Evolutionary conservation across 2,888 invertebrate genomes (phyloP).

Genomic region (Drosophila stalkeri): DNA sequence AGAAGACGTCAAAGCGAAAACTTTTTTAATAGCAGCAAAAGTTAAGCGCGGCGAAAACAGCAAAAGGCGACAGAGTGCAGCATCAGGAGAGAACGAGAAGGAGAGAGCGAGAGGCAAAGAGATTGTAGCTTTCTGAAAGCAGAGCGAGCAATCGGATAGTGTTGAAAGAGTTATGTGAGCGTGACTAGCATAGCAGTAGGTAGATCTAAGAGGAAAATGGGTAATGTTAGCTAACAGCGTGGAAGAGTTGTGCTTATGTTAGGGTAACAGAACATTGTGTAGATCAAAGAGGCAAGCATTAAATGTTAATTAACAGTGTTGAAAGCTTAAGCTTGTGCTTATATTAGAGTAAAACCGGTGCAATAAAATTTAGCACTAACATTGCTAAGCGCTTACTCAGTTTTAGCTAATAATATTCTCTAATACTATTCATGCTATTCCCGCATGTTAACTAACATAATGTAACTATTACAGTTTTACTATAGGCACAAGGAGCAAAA

Average conservation of each 20-base stretch:
- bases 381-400: background rate
- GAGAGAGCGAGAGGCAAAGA: background rate
- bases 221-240: background rate
- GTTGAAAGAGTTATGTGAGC: background rate
- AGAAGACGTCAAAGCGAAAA: conserved; percentile 5
- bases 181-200: too few relatives aligned
- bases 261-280: background rate
- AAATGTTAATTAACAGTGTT: background rate
- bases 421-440: background rate
- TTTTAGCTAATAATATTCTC: background rate
- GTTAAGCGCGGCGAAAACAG: background rate
- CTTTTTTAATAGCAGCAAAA: conserved; percentile 16
- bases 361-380: too few relatives aligned
- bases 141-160: background rate
- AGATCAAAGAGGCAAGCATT: background rate
- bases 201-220: background rate
- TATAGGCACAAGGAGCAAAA: conserved; percentile 3
- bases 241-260: background rate
- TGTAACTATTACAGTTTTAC: conserved; percentile 4
- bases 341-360: too few relatives aligned
- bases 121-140: too few relatives aligned
- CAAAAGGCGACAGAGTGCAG: background rate
- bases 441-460: conserved; percentile 2
- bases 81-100: background rate
- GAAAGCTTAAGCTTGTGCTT: background rate